A percentile compares a stretch with the other conserved stretches of the same genome.
phyloP scores from a whole-genome alignment of 2,888 invertebrate genomes.

The Cerastis leucographa region DNA sequence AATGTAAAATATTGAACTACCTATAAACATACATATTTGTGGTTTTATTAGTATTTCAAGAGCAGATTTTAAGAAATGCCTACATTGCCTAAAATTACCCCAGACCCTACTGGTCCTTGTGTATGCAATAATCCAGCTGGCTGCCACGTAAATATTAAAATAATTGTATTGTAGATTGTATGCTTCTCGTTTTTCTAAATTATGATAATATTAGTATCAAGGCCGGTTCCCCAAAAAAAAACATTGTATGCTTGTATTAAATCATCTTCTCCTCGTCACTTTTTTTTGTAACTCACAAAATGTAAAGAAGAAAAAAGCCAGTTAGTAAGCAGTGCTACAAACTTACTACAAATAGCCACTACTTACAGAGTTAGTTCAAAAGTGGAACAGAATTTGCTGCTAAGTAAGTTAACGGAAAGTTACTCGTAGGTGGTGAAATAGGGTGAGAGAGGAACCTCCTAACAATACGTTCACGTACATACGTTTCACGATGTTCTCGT shows the following conservation, averaged over 20 bases:
- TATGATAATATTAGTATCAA: too few relatives aligned
- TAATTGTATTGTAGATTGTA: neutral
- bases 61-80: slow-evolving; percentile 69
- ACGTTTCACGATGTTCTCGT: too few relatives aligned
- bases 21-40: neutral
- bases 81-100: neutral
- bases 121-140: slow-evolving; percentile 75
- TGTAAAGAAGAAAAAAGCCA: neutral
- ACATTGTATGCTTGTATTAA: neutral
- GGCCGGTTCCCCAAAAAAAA: too few relatives aligned
- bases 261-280: neutral
- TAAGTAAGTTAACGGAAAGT: too few relatives aligned
- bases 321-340: neutral
- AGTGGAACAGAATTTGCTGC: too few relatives aligned
- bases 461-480: too few relatives aligned
- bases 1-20: slow-evolving; percentile 38
- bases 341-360: too few relatives aligned
- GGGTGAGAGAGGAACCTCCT: too few relatives aligned
- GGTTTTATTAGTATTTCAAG: slow-evolving; percentile 24
- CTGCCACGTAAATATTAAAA: slow-evolving; percentile 70
- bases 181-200: neutral
- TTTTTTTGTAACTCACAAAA: neutral
- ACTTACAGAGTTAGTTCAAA: too few relatives aligned
- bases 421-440: too few relatives aligned
- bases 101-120: slow-evolving; percentile 71